These are phyloP conservation scores for Campylomormyrus numenius DNA, from an alignment of 2,113 vertebrate genomes.

Conservation along the genomic window DNA sequence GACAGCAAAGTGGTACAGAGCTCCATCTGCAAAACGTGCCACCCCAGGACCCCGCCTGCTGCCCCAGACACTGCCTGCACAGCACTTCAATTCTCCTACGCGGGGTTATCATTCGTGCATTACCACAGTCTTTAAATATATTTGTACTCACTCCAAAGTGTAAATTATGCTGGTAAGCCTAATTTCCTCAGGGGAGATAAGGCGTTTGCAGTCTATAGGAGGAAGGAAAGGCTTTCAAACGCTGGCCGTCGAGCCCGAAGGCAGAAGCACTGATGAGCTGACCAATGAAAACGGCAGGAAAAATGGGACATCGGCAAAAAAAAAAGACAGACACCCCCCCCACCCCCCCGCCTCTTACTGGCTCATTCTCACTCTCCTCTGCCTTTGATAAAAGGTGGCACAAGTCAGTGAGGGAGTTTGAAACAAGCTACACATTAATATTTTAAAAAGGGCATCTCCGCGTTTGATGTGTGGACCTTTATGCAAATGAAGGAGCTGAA, in stretches of 20 bases:
- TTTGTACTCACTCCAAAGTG: conserved; percentile 41
- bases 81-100: conserved; percentile 28
- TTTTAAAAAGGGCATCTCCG: conserved; percentile 86
- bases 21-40: neutral
- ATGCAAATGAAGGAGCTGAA: conserved; percentile 85
- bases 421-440: conserved; percentile 87
- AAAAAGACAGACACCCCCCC: conserved; percentile 32
- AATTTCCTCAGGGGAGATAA: conserved; percentile 45
- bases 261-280: conserved; percentile 39
- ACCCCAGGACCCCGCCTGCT: neutral
- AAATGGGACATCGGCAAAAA: conserved; percentile 27
- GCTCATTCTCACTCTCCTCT: conserved; percentile 65
- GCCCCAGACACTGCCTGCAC: neutral
- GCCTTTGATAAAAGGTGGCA: conserved; percentile 81
- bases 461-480: conserved; percentile 88
- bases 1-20: neutral
- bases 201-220: conserved; percentile 37
- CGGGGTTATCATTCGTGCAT: conserved; percentile 24
- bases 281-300: conserved; percentile 35
- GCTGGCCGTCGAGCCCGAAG: conserved; percentile 38
- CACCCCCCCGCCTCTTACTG: conserved; percentile 37
- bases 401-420: conserved; percentile 76
- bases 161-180: conserved; percentile 46
- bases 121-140: conserved; percentile 32
- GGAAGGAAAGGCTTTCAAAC: conserved; percentile 24